Evolutionary conservation across 2,888 invertebrate genomes (phyloP).

Genomic region (Branchellion lobata): DNA sequence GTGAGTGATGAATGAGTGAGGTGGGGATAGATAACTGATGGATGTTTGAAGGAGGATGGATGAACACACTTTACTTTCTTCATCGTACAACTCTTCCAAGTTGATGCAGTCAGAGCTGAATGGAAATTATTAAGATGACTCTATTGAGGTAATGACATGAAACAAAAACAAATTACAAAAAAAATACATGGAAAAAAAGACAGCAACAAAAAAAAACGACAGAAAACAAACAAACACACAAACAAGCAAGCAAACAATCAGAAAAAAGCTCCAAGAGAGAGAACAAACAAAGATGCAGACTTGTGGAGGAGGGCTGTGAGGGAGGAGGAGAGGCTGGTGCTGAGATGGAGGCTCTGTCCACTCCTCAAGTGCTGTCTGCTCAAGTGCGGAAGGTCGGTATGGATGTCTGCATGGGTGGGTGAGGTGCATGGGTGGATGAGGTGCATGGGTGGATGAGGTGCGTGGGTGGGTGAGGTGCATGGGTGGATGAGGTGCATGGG

Average conservation of each 20-base stretch:
- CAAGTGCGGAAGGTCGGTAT: neutral
- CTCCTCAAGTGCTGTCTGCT: constrained; percentile 10
- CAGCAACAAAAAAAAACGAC: neutral
- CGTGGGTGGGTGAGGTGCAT: too few relatives aligned
- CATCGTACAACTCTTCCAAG: neutral
- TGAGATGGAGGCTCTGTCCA: neutral
- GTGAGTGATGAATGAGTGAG: too few relatives aligned
- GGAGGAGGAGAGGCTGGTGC: neutral
- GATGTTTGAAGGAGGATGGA: too few relatives aligned
- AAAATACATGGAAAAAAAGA: neutral
- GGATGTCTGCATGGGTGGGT: neutral
- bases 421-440: too few relatives aligned
- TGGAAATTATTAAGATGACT: too few relatives aligned
- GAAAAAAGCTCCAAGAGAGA: too few relatives aligned
- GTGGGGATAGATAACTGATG: too few relatives aligned
- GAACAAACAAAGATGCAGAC: neutral
- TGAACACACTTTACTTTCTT: neutral
- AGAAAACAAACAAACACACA: neutral
- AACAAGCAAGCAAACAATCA: neutral
- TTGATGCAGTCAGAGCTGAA: neutral
- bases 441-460: too few relatives aligned
- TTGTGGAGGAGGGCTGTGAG: neutral
- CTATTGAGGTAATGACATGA: too few relatives aligned
- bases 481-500: too few relatives aligned
- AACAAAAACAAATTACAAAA: neutral